A percentile compares a stretch with the other conserved stretches of the same genome.
Evolutionary conservation across 2,113 vertebrate genomes (phyloP).

Genomic region (Dissostichus mawsoni): DNA sequence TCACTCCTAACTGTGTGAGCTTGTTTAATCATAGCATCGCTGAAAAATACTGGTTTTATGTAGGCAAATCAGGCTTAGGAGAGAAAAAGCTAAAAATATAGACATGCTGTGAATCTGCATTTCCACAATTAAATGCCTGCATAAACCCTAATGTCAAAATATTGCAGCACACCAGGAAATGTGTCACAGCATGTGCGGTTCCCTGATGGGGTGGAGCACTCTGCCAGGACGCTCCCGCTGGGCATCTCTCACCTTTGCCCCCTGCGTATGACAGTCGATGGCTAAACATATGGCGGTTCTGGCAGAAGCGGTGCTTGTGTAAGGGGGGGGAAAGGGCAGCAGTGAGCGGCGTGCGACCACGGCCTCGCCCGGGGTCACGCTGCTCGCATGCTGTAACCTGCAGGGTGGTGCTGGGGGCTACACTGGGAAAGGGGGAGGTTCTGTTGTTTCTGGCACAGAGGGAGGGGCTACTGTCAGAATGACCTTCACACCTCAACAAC

Average conservation of each 20-base stretch:
- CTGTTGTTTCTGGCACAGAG: conserved; percentile 14
- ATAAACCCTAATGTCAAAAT: conserved; percentile 45
- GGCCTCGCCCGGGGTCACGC: conserved; percentile 47
- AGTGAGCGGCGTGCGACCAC: conserved; percentile 26
- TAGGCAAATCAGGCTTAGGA: not conserved
- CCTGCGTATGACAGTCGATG: conserved; percentile 44
- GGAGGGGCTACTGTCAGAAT: conserved; percentile 41
- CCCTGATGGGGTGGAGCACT: conserved; percentile 67
- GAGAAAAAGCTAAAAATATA: conserved; percentile 4
- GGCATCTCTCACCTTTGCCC: conserved; percentile 71
- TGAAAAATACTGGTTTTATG: conserved; percentile 22
- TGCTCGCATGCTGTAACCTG: conserved; percentile 51
- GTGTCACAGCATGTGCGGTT: conserved; percentile 45
- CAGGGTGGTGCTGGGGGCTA: conserved; percentile 28
- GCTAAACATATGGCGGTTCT: conserved; percentile 53
- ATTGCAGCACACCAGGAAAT: conserved; percentile 35
- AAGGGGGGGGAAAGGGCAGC: conserved; percentile 36
- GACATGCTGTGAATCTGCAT: conserved; percentile 35
- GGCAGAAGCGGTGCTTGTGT: conserved; percentile 26
- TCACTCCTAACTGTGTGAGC: conserved; percentile 25
- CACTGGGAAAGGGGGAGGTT: conserved; percentile 17
- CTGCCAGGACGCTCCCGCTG: conserved; percentile 55
- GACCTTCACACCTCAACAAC: conserved; percentile 76
- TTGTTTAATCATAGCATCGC: conserved; percentile 34
- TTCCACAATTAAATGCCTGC: conserved; percentile 27